Percentiles rank a stretch among this genome's conserved stretches.
These are phyloP conservation scores for Taenaris catops DNA, from an alignment of 2,888 invertebrate genomes.

Conservation along the genomic window DNA sequence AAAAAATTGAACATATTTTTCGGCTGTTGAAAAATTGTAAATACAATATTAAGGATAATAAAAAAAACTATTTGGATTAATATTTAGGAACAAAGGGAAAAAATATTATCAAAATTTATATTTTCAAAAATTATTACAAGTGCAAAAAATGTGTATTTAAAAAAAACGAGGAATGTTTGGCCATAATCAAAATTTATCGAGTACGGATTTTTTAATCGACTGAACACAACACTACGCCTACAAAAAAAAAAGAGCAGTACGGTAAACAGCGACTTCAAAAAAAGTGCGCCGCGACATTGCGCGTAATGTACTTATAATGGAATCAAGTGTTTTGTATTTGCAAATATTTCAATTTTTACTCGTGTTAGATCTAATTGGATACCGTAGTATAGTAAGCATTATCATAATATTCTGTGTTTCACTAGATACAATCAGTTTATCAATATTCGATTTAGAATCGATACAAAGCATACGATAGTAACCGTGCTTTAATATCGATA, in stretches of 20 bases:
- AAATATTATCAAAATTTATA: constrained; percentile 81
- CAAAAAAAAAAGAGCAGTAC: constrained; percentile 64
- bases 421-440: constrained; percentile 26
- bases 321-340: constrained; percentile 57
- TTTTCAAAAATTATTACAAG: constrained; percentile 80
- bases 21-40: constrained; percentile 80
- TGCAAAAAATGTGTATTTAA: constrained; percentile 73
- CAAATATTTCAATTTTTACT: constrained; percentile 22
- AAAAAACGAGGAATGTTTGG: constrained; percentile 70
- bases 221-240: constrained; percentile 61
- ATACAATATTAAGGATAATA: constrained; percentile 79
- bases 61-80: constrained; percentile 76
- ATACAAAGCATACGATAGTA: constrained; percentile 25
- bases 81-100: constrained; percentile 76
- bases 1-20: constrained; percentile 78
- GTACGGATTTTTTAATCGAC: constrained; percentile 73
- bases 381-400: constrained; percentile 26
- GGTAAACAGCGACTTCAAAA: constrained; percentile 67
- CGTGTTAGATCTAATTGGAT: constrained; percentile 27
- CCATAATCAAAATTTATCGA: constrained; percentile 69
- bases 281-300: constrained; percentile 69
- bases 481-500: constrained; percentile 28
- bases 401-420: constrained; percentile 27
- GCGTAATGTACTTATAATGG: constrained; percentile 53
- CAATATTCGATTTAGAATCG: constrained; percentile 23